Percentiles rank a stretch among this genome's conserved stretches.
Evolutionary conservation across 2,888 invertebrate species (phyloP).

Genomic region (Drosophila cracens): DNA sequence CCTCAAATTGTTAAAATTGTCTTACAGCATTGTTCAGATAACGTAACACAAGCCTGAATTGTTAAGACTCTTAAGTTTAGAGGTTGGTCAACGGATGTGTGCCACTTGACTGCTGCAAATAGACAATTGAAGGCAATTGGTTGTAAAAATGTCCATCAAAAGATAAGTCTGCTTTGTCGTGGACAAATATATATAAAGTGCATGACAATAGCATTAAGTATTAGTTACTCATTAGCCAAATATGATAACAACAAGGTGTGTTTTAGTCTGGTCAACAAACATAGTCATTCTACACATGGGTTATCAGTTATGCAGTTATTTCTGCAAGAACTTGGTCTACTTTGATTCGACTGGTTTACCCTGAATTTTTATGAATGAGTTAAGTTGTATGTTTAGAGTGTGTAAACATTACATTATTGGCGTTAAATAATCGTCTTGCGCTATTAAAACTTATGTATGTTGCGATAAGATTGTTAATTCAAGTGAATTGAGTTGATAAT

Average conservation of each 20-base stretch:
- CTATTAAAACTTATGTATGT: not conserved
- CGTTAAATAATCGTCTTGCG: not conserved
- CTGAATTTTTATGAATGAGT: constrained; percentile 19
- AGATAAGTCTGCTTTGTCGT: not conserved
- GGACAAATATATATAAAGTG: not conserved
- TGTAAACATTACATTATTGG: not conserved
- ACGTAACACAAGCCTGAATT: not conserved
- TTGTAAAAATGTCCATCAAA: not conserved
- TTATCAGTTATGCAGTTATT: constrained; percentile 1
- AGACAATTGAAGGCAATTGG: not conserved
- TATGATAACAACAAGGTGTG: not conserved
- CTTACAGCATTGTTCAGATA: not conserved
- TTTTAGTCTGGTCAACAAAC: not conserved
- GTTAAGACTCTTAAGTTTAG: not conserved
- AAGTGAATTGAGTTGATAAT: constrained; percentile 48
- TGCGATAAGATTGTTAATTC: constrained; percentile 23
- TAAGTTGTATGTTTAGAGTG: not conserved
- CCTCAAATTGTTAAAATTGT: not conserved
- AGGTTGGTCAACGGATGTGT: not conserved
- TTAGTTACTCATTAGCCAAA: constrained; percentile 1
- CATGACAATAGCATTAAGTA: not conserved
- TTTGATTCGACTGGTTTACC: not conserved
- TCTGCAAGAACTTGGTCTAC: not conserved
- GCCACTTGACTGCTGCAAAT: not conserved
- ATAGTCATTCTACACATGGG: not conserved